Evolutionary conservation across 2,797 vertebrate species (phyloP).

Genomic region (Halcyon smyrnensis): DNA sequence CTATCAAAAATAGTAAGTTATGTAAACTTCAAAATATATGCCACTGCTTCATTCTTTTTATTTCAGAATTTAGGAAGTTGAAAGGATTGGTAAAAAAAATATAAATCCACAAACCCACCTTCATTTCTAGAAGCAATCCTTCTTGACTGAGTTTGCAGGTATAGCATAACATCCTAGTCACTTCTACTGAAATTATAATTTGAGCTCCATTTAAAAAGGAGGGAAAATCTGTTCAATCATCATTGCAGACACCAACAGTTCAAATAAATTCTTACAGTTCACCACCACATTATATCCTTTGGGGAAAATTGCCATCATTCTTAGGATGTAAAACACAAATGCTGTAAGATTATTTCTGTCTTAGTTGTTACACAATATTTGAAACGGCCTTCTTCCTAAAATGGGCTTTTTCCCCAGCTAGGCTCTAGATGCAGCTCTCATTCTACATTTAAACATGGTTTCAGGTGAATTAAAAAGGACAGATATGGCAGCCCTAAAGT

Average conservation of each 20-base stretch:
- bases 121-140: background rate
- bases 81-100: background rate
- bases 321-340: background rate
- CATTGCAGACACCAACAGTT: background rate
- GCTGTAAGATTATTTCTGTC: background rate
- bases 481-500: conserved; percentile 72
- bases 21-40: background rate
- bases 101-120: rapidly evolving
- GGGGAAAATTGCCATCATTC: background rate
- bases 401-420: background rate
- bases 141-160: background rate
- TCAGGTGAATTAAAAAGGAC: conserved; percentile 79
- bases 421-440: background rate
- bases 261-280: background rate
- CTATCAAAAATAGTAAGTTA: background rate
- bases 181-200: background rate
- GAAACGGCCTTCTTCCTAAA: background rate
- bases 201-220: background rate
- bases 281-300: background rate
- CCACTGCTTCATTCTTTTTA: background rate
- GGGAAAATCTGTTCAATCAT: background rate
- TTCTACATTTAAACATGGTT: conserved; percentile 48
- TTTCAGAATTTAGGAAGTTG: background rate
- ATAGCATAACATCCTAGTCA: background rate
- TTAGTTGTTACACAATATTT: background rate